Base-by-base conservation (phyloP, 2,113 vertebrate species). In the Apaloderma vittatum region DNA sequence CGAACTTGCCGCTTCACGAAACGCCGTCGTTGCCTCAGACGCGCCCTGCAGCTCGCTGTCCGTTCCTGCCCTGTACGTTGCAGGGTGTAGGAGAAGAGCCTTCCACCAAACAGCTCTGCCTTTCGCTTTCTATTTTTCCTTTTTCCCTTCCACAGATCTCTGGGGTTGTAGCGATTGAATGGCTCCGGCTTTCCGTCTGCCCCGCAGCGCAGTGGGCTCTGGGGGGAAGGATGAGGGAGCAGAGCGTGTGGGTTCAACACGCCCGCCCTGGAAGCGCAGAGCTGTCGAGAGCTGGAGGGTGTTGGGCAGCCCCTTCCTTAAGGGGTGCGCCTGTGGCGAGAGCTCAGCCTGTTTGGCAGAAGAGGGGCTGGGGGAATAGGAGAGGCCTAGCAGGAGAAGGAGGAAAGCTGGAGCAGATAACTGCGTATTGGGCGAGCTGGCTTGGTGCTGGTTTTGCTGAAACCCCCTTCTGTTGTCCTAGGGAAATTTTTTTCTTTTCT, bases 101-200 rank as follows among this genome's bases (percentile, higher is more conserved):
- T 43, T 8, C 23, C 68, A 7, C 3, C 66, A 48, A 48, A 8
- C 54, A 13, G 5, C 7, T 19, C 48, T 12, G 2, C 9, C 15
- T 20, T 8, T 10, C 3, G 12, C 30, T 32, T 21, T 2, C 1
- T 2, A 6, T 30, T 20, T 15, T 2, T 12, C 15, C 17, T 9
- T 10, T 2, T 43, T 32, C 45, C 52, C 37, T 37, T 18, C 30
- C 51, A n/a, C 7, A 2, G 1, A 4, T 21, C 34, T 26, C 11
- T 59, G 1, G 20, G 52, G 0, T 17, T 7, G 16, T 15, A 11
- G 11, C 58, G 3, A 34, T 6, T 0, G 9, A 11, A 2, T 11
- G 15, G 70, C 11, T 27, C 55, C 6, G 66, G 34, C 34, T n/a
- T 11, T 6, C 66, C 0, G 3, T 15, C 29, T 9, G 78, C 66